Percentiles rank a stretch among this genome's conserved stretches.
Evolutionary conservation across 1,140 invertebrate genomes (phyloP).

Genomic region (Cyclina sinensis): DNA sequence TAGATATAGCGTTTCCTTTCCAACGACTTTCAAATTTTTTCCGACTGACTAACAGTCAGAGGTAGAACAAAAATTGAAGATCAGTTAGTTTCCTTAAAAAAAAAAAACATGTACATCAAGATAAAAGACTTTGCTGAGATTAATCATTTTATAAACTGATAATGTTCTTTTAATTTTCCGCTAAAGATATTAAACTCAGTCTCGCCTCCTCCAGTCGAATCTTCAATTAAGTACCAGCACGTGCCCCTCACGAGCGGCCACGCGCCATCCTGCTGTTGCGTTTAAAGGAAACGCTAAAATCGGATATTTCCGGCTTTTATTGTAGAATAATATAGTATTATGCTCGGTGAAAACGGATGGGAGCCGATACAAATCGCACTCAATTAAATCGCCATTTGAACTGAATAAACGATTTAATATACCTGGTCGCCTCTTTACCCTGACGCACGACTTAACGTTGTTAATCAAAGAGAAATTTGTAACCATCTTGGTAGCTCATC

Average conservation of each 20-base stretch:
- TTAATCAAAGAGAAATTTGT: background rate
- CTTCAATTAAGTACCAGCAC: constrained; percentile 6
- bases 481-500: no score
- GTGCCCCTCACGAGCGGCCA: background rate
- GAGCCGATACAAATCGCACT: background rate
- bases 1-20: no score
- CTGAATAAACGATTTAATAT: constrained; percentile 8
- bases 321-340: constrained; percentile 17
- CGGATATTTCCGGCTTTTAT: background rate
- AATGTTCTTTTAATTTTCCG: background rate
- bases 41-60: no score
- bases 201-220: background rate
- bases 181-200: background rate
- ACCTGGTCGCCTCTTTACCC: background rate
- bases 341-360: background rate
- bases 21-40: no score
- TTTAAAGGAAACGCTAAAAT: background rate
- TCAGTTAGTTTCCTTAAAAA: no score
- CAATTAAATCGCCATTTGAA: constrained; percentile 11
- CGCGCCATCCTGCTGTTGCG: constrained; percentile 34
- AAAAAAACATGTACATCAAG: no score
- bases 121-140: no score
- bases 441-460: background rate
- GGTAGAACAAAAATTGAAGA: no score
- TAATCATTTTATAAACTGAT: background rate